phyloP scores from a whole-genome alignment of 2,797 vertebrate species.

The Prionace glauca region DNA sequence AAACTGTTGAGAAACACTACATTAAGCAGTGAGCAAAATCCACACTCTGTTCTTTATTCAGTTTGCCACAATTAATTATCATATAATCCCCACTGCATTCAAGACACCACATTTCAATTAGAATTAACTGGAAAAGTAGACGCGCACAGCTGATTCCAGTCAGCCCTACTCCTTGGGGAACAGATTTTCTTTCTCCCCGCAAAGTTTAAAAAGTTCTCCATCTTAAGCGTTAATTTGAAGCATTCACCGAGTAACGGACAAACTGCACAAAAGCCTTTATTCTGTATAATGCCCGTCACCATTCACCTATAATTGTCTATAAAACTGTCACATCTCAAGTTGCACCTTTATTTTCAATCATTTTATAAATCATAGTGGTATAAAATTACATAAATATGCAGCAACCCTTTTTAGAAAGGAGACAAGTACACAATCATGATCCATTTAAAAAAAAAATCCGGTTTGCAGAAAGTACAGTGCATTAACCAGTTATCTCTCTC shows the following conservation, averaged over 20 bases:
- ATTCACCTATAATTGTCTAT: constrained; percentile 32
- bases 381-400: constrained; percentile 1
- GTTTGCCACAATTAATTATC: constrained; percentile 30
- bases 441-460: neutral
- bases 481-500: neutral
- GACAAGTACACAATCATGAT: neutral
- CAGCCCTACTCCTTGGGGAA: constrained; percentile 24
- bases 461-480: neutral
- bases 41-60: constrained; percentile 8
- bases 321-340: constrained; percentile 27
- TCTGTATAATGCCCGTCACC: constrained; percentile 18
- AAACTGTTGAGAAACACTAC: neutral
- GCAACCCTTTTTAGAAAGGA: neutral
- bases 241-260: constrained; percentile 10
- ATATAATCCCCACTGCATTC: constrained; percentile 21
- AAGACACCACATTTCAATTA: constrained; percentile 35
- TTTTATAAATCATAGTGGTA: constrained; percentile 11
- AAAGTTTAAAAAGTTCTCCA: constrained; percentile 25
- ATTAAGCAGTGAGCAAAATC: neutral
- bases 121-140: constrained; percentile 32
- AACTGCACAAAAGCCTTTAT: constrained; percentile 31
- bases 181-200: constrained; percentile 13
- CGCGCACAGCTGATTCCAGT: constrained; percentile 24
- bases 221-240: constrained; percentile 30
- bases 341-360: constrained; percentile 26